phyloP scores from a whole-genome alignment of 2,888 invertebrate genomes.

The Habrosyne pyritoides region DNA sequence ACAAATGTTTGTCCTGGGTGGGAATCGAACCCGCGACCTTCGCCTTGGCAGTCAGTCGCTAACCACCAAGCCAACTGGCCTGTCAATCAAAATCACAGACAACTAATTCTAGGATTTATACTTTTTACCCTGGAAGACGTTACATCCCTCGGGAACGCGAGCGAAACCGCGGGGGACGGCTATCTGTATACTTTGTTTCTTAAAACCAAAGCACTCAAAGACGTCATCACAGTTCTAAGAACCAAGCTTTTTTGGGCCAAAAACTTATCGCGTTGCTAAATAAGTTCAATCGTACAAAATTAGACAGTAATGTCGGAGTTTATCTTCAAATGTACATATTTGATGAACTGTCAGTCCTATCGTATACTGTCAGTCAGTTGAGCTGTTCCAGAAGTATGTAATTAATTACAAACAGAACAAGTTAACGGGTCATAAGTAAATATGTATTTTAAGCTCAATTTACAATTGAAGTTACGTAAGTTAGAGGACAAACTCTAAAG shows the following conservation, averaged over 20 bases:
- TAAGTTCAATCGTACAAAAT: neutral
- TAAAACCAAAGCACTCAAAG: too few species aligned
- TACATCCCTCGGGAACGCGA: too few species aligned
- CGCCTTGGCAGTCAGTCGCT: too few species aligned
- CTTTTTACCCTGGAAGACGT: too few species aligned
- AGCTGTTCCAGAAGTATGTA: neutral
- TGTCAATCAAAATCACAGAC: too few species aligned
- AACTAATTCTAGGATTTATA: too few species aligned
- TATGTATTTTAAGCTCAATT: neutral
- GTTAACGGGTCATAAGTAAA: neutral
- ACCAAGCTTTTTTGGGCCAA: slow-evolving; percentile 7
- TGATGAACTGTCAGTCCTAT: slow-evolving; percentile 14
- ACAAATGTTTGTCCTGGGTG: too few species aligned
- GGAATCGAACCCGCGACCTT: too few species aligned
- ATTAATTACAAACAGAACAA: neutral
- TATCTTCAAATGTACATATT: slow-evolving; percentile 13
- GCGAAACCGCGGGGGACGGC: too few species aligned
- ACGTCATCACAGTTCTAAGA: neutral
- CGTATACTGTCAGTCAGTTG: slow-evolving; percentile 6
- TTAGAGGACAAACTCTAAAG: neutral
- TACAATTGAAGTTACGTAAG: neutral
- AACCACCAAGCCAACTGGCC: too few species aligned
- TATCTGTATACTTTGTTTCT: too few species aligned
- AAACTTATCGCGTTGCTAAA: neutral
- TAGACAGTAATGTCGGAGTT: slow-evolving; percentile 9